Evolutionary conservation across 2,113 vertebrate species (phyloP).

Genomic region (Hippoglossus stenolepis): DNA sequence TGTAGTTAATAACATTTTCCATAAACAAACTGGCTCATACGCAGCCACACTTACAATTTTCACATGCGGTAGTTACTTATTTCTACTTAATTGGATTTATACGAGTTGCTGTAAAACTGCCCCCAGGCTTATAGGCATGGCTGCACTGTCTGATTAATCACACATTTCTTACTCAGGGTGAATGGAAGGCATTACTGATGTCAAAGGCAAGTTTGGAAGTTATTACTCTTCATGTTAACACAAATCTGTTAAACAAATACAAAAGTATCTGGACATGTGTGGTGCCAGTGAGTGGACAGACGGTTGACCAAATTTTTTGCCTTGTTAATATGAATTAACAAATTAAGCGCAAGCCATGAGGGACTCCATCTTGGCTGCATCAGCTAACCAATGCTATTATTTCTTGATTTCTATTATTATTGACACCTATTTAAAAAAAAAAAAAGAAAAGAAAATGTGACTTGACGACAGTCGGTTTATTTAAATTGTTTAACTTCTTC

Average conservation of each 20-base stretch:
- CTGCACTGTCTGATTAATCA: constrained; percentile 1
- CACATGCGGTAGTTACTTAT: constrained; percentile 15
- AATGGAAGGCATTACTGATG: not conserved
- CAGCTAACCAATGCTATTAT: not conserved
- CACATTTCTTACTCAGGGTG: not conserved
- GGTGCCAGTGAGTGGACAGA: not conserved
- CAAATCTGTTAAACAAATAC: not conserved
- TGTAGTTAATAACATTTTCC: not conserved
- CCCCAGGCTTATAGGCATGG: not conserved
- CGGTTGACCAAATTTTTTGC: constrained; percentile 16
- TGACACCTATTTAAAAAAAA: not conserved
- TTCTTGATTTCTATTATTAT: not conserved
- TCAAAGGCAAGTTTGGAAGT: not conserved
- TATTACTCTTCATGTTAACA: not conserved
- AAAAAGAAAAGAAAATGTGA: not conserved
- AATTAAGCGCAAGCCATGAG: constrained; percentile 15
- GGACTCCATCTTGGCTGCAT: not conserved
- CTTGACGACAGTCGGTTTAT: constrained; percentile 1
- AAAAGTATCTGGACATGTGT: not conserved
- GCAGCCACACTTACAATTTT: constrained; percentile 9
- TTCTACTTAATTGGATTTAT: constrained; percentile 24
- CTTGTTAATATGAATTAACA: constrained; percentile 3
- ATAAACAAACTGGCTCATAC: not conserved
- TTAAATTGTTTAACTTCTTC: not conserved
- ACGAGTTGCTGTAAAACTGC: constrained; percentile 13